Percentiles rank a stretch among this genome's conserved stretches.
These are phyloP conservation scores for Myrmecobius fasciatus DNA, from an alignment of 2,113 vertebrate genomes.

Conservation along the genomic window DNA sequence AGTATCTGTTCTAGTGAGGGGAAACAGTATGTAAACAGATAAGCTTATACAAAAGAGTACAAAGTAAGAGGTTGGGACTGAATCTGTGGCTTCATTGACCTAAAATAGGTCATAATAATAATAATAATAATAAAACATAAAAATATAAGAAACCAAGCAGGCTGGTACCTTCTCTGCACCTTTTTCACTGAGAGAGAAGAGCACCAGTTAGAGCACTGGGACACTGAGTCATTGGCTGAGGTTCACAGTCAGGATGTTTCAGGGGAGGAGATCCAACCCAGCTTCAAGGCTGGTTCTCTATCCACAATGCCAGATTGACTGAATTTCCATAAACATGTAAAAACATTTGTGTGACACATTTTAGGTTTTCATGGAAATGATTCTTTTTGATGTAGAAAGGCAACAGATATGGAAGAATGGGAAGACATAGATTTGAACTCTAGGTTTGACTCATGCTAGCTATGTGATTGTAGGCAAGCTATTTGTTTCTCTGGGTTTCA, in stretches of 20 bases:
- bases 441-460: not conserved
- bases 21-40: not conserved
- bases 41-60: not conserved
- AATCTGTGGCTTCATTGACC: not conserved
- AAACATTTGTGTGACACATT: rapidly evolving
- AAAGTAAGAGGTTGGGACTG: not conserved
- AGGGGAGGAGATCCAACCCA: rapidly evolving
- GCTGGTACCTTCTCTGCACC: not conserved
- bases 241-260: rapidly evolving
- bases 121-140: too few relatives aligned
- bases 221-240: rapidly evolving
- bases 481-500: not conserved
- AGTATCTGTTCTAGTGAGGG: not conserved
- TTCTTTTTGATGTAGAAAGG: not conserved
- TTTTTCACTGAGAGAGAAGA: rapidly evolving
- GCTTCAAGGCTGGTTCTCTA: rapidly evolving
- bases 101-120: too few relatives aligned
- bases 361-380: not conserved
- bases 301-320: rapidly evolving
- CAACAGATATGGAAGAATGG: not conserved
- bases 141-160: not conserved
- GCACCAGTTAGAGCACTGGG: rapidly evolving
- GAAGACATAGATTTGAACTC: not conserved
- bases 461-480: not conserved
- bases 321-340: not conserved